These are phyloP conservation scores for Nibea albiflora DNA, from an alignment of 2,113 vertebrate species.

Conservation along the genomic window DNA sequence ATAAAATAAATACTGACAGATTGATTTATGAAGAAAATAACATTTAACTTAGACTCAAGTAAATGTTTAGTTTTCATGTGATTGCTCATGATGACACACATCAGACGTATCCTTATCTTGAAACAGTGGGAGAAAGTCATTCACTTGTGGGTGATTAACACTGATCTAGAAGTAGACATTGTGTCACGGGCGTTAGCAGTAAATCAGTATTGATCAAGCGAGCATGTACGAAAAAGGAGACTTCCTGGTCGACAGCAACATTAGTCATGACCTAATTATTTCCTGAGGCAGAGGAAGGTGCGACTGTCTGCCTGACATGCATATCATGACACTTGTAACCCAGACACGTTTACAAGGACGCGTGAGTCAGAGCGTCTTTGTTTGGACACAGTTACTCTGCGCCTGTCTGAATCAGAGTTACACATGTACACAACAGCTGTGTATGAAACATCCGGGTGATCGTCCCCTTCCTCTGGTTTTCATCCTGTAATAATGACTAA, in stretches of 20 bases:
- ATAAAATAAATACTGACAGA: not conserved
- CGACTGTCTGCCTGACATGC: constrained; percentile 1
- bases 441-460: not conserved
- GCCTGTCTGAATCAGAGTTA: constrained; percentile 24
- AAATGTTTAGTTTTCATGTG: not conserved
- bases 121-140: not conserved
- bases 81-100: not conserved
- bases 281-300: constrained; percentile 35
- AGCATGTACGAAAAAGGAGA: not conserved
- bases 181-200: not conserved
- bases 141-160: constrained; percentile 2
- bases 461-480: not conserved
- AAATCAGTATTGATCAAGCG: not conserved
- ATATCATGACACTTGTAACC: constrained; percentile 51
- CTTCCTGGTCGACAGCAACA: not conserved
- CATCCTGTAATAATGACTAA: not conserved
- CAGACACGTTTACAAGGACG: constrained; percentile 14
- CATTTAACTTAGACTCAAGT: not conserved
- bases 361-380: constrained; percentile 55
- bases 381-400: not conserved
- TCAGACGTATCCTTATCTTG: not conserved
- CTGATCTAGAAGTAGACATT: not conserved
- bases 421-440: not conserved
- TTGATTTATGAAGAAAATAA: not conserved
- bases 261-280: constrained; percentile 47